Conservation (phyloP, 2,888 invertebrate species). For the Oxytorus armatus region DNA sequence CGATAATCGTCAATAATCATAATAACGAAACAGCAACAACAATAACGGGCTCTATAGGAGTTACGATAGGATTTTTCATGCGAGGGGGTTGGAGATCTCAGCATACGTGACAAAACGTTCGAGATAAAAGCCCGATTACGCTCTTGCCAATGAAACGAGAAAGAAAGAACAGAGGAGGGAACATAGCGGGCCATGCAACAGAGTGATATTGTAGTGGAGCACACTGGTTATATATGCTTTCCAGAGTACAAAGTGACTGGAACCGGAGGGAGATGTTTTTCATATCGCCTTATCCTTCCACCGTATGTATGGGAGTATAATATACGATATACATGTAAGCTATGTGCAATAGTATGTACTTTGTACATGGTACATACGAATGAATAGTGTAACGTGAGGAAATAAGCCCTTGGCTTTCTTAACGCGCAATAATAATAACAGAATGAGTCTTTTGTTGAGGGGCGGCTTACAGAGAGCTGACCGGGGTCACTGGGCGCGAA, state of each 20-base stretch:
- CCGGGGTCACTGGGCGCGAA: slow-evolving; percentile 77
- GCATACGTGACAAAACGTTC: slow-evolving; percentile 33
- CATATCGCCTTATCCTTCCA: slow-evolving; percentile 57
- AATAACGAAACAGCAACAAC: slow-evolving; percentile 10
- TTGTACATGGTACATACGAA: slow-evolving; percentile 1
- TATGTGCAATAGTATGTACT: neutral
- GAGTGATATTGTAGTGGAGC: slow-evolving; percentile 39
- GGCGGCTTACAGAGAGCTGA: slow-evolving; percentile 61
- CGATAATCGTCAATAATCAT: neutral
- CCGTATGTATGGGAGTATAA: neutral
- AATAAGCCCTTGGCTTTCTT: slow-evolving; percentile 75
- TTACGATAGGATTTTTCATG: neutral
- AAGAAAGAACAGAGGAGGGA: slow-evolving; percentile 33
- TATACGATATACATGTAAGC: neutral
- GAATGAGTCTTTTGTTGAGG: slow-evolving; percentile 80
- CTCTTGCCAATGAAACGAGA: slow-evolving; percentile 31
- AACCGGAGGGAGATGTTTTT: slow-evolving; percentile 58
- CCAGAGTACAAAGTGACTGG: slow-evolving; percentile 63
- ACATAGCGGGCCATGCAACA: slow-evolving; percentile 8
- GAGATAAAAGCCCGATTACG: slow-evolving; percentile 40
- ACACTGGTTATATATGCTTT: slow-evolving; percentile 35
- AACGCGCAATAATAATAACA: slow-evolving; percentile 79
- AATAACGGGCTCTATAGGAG: neutral
- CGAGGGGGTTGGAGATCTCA: neutral
- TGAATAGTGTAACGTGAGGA: slow-evolving; percentile 66